A percentile compares a stretch with the other conserved stretches of the same genome.
These are phyloP conservation scores for Uropetala carovei DNA, from an alignment of 2,888 invertebrate species.

Conservation along the genomic window DNA sequence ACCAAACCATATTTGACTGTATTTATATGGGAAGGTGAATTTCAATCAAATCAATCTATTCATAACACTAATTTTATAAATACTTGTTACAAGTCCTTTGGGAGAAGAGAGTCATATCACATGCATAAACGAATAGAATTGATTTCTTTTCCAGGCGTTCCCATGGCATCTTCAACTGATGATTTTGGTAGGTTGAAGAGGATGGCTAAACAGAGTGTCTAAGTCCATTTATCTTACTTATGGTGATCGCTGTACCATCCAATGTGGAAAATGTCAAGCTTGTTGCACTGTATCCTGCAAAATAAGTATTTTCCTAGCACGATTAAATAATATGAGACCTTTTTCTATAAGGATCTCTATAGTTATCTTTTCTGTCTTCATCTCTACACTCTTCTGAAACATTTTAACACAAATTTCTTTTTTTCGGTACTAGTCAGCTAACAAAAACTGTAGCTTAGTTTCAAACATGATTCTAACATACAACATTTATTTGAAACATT, in stretches of 20 bases:
- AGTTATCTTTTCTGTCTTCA: background rate
- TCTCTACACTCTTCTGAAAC: background rate
- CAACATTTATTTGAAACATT: too few species aligned
- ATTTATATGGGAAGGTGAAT: too few species aligned
- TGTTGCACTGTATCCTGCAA: constrained; percentile 9
- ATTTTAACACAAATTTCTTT: too few species aligned
- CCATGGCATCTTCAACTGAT: constrained; percentile 56
- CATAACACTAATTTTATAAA: too few species aligned
- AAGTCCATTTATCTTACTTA: constrained; percentile 22
- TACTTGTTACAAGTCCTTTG: background rate
- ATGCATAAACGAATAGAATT: constrained; percentile 39
- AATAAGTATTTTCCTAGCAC: background rate
- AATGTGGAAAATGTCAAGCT: constrained; percentile 16
- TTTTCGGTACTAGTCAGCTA: too few species aligned
- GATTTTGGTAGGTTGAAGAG: constrained; percentile 63
- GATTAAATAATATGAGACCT: background rate
- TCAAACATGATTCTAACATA: too few species aligned
- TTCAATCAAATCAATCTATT: too few species aligned
- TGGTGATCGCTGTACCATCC: constrained; percentile 31
- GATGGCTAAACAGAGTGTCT: background rate
- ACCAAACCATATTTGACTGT: too few species aligned
- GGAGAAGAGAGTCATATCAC: constrained; percentile 9
- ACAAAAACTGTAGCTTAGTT: too few species aligned
- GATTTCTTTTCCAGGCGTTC: constrained; percentile 59
- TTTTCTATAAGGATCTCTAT: background rate